Base-by-base conservation (phyloP, 2,113 vertebrate species). In the Antigone vipio region DNA sequence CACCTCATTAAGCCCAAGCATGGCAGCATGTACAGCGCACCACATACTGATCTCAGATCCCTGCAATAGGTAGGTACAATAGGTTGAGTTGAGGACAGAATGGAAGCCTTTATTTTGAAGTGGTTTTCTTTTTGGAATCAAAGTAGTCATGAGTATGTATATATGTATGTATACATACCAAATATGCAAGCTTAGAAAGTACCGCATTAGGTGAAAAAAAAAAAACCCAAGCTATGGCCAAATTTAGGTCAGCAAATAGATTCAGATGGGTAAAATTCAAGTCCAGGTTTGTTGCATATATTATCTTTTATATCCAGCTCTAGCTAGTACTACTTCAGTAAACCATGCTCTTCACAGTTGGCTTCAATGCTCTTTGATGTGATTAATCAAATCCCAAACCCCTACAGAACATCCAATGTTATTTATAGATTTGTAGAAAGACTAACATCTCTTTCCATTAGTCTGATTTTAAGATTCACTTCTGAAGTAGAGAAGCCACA, bases 51-150 rank as follows among this genome's bases (percentile, higher is more conserved):
- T 92, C 86, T 86, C 96, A 95, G 95, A 94, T 20, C 88, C 90
- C 88, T 95, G 88, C 68, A 91, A 95, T 6, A 94, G 80, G 92
- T 85, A 93, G 88, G 80, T 88, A 87, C 83, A 92, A 81, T 0
- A 96, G 66, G 91, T 87, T 91, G 93, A 96, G 95, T 76, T 95
- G 77, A 92, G 49, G 91, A 94, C 88, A 97, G 83, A 94, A 91
- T 40, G 60, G 86, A 96, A 95, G 73, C 69, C 80, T 47, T 89
- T 63, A 50, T 78, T 95, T 87, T 84, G 64, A 91, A 68, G 21
- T 81, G 53, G 5, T 3, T 24, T 55, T 42, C 34, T 40, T 49
- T 58, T n/a, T 11, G 2, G 0, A 30, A 44, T 35, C 84, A 60
- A 45, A 67, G 27, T 27, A 88, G n/a, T 21, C 9, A 1, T 19